Evolutionary conservation across 2,888 invertebrate species (phyloP), one percentile per base, ranked within the genome.

Genomic region (Drosophila macrospina): DNA sequence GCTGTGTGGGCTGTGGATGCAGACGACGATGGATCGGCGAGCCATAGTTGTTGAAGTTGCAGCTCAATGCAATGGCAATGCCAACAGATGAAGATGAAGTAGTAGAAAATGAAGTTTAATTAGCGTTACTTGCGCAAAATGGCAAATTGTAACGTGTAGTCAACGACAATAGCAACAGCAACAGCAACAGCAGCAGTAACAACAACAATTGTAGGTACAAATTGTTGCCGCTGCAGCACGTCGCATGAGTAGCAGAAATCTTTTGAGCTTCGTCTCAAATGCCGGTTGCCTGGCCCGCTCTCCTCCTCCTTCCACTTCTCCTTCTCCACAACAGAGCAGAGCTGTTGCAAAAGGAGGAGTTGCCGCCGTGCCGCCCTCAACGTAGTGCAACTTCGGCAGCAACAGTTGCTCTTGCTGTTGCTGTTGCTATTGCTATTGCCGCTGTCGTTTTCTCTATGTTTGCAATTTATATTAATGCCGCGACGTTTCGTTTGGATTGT

Each of bases 81-180:
- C 52, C 59, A 56, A 52, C 59, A 56, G 75, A 74, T 78, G 85
- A 81, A 87, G 87, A 87, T 87, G 87, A 87, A 87, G 85, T 83
- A 78, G 87, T 85, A 73, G 87, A 86, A 83, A 86, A 88, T 86
- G 80, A 90, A 89, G 86, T 88, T 89, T 89, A 88, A 90, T 89
- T 90, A 90, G 90, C 89, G 86, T 90, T 90, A 90, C 86, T 86
- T 79, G 86, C 89, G 84, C 80, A 83, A 88, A 85, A 87, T 86
- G 78, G 86, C 88, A 89, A 90, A 90, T 90, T 89, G 86, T 85
- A 86, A 72, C 74, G 80, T 74, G 76, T 71, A 75, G 73, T 69
- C 60, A 28, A 7, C 28, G 7, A 56, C 68, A 74, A 13, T 61
- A 63, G 39, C 59, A 57, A 11, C 62, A 28, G 8, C 41, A 24